phyloP scores from a whole-genome alignment of 2,797 vertebrate genomes.

The Amniataba percoides region DNA sequence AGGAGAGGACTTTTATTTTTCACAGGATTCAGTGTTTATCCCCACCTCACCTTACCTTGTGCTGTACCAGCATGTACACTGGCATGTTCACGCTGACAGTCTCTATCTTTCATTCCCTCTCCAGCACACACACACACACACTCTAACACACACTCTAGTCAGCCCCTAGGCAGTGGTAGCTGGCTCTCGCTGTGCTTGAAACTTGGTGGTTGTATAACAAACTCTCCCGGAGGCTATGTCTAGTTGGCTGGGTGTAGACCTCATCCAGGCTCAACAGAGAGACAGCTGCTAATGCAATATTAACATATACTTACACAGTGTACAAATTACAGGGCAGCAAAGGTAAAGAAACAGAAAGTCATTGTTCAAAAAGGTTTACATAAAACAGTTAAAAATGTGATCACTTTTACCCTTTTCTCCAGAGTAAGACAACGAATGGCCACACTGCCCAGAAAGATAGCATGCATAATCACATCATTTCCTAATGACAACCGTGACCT shows the following conservation, averaged over 20 bases:
- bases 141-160: conserved; percentile 2
- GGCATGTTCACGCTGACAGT: conserved; percentile 8
- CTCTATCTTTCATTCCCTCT: conserved; percentile 4
- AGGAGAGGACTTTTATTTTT: conserved; percentile 7
- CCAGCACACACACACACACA: background rate
- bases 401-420: background rate
- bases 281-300: conserved; percentile 16
- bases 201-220: conserved; percentile 50
- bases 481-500: too few species aligned
- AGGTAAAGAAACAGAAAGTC: background rate
- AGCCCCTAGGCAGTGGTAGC: conserved; percentile 13
- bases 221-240: conserved; percentile 48
- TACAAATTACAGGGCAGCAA: background rate
- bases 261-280: conserved; percentile 16
- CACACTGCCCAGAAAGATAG: background rate
- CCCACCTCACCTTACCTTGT: conserved; percentile 19
- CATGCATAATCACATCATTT: background rate
- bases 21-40: background rate
- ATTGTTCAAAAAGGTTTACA: too few species aligned
- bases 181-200: conserved; percentile 43
- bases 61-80: conserved; percentile 11
- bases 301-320: background rate
- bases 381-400: background rate
- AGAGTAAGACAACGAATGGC: too few species aligned
- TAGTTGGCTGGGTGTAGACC: conserved; percentile 18